phyloP scores from a whole-genome alignment of 2,113 vertebrate genomes.

The Brachirus orientalis region DNA sequence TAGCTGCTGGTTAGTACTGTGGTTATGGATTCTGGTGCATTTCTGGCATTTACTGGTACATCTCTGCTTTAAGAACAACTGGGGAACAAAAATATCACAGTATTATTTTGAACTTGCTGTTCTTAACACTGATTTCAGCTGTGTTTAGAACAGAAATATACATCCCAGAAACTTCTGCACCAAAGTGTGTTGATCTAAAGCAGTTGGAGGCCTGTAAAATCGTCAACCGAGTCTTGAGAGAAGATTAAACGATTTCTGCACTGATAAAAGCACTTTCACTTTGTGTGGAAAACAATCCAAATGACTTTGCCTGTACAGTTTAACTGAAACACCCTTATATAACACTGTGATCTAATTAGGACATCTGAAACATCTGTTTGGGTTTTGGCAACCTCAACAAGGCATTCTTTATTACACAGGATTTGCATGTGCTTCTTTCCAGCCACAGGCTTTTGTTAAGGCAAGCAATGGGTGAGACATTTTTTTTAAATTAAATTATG shows the following conservation, averaged over 20 bases:
- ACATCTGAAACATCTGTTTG: slow-evolving; percentile 53
- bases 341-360: slow-evolving; percentile 58
- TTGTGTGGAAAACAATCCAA: slow-evolving; percentile 50
- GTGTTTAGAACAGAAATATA: slow-evolving; percentile 24
- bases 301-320: slow-evolving; percentile 30
- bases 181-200: slow-evolving; percentile 70
- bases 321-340: slow-evolving; percentile 41
- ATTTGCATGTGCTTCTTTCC: slow-evolving; percentile 20
- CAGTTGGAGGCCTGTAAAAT: slow-evolving; percentile 59
- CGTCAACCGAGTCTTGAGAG: slow-evolving; percentile 50
- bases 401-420: slow-evolving; percentile 11
- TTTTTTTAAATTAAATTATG: background rate
- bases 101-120: slow-evolving; percentile 10
- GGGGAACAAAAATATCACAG: background rate
- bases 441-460: slow-evolving; percentile 17
- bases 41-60: background rate
- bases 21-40: background rate
- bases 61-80: slow-evolving; percentile 1
- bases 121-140: no score
- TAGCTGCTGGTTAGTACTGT: slow-evolving; percentile 26
- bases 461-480: background rate
- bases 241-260: slow-evolving; percentile 57
- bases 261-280: slow-evolving; percentile 36
- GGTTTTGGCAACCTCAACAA: slow-evolving; percentile 29
- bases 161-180: slow-evolving; percentile 23